Conservation (phyloP, 2,113 vertebrate genomes). For the Okapia johnstoni region DNA sequence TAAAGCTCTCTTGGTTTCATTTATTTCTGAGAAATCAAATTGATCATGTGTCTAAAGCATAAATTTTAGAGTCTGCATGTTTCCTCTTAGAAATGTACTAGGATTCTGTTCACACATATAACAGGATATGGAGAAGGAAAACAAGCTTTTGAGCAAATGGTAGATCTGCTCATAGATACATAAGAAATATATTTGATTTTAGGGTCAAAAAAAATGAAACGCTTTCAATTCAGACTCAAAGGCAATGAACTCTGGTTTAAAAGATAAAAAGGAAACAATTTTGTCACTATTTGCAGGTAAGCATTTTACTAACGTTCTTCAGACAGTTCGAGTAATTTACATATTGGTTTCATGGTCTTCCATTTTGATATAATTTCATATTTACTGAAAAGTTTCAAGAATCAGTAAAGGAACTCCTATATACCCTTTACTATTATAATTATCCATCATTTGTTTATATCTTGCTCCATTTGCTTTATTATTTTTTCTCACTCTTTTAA, state of each 20-base stretch:
- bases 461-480: neutral
- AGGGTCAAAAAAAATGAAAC: neutral
- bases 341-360: neutral
- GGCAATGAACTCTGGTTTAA: neutral
- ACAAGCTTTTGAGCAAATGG: neutral
- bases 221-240: neutral
- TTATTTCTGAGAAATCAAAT: neutral
- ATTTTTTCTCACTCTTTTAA: neutral
- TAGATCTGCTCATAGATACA: neutral
- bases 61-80: neutral
- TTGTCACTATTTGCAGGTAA: neutral
- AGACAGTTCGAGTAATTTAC: neutral
- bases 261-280: neutral
- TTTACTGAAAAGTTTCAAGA: neutral
- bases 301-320: neutral
- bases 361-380: neutral
- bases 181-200: neutral
- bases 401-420: neutral
- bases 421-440: neutral
- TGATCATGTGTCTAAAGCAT: neutral
- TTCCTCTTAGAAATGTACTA: neutral
- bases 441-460: neutral
- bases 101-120: neutral
- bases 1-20: neutral
- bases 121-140: neutral